Evolutionary conservation across 2,113 vertebrate species (phyloP).

Genomic region (Rhynchomys soricoides): DNA sequence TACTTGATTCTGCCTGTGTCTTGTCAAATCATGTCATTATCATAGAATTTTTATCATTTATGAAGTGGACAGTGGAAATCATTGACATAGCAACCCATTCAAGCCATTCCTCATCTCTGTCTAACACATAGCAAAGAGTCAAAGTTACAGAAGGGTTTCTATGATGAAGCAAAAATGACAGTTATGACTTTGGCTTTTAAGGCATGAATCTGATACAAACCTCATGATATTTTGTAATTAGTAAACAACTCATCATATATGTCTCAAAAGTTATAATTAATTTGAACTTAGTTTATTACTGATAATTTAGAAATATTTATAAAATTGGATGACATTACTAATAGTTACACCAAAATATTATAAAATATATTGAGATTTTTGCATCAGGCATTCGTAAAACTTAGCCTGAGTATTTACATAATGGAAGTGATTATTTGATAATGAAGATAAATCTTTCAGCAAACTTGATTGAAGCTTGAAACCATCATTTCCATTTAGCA

Average conservation of each 20-base stretch:
- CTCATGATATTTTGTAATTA: not conserved
- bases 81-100: not conserved
- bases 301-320: not conserved
- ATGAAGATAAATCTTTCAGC: not conserved
- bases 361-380: not conserved
- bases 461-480: not conserved
- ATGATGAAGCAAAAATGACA: not conserved
- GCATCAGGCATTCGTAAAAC: not conserved
- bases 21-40: not conserved
- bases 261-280: not conserved
- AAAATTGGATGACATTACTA: not conserved
- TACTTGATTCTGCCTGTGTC: not conserved
- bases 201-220: not conserved
- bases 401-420: not conserved
- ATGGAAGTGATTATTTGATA: not conserved
- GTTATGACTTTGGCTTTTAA: not conserved
- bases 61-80: not conserved
- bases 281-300: not conserved
- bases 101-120: not conserved
- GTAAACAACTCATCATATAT: not conserved
- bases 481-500: not conserved
- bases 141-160: not conserved
- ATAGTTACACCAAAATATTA: not conserved
- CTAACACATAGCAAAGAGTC: not conserved
- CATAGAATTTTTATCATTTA: not conserved